Evolutionary conservation across 2,113 vertebrate species (phyloP), one percentile per base, ranked within the genome.

Genomic region (Cariama cristata): DNA sequence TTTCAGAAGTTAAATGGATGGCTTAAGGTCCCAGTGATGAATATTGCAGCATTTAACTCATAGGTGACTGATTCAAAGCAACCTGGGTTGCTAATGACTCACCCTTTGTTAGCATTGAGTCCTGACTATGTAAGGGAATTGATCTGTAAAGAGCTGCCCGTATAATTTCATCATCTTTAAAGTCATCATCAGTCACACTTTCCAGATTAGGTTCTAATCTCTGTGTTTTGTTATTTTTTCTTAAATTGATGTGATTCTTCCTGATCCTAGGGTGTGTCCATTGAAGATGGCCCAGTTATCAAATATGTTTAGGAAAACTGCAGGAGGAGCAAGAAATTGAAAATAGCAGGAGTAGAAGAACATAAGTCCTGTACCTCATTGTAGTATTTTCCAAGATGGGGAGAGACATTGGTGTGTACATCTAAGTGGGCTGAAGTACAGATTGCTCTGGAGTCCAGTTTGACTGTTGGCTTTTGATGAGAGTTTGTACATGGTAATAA

Each of bases 201-300:
- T 12, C 38, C 69, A 91, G 16, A 44, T 12, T 14, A 7, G 6
- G 3, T 35, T 89, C 32, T 35, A 22, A 28, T 49, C 33, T 76
- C 33, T 47, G 23, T 32, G 12, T 20, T 32, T 38, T 32, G 20
- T 14, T 80, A 4, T 5, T 80, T 71, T 69, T 42, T 14, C 14
- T 44, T 15, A 6, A 21, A 22, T 35, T 33, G 44, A 60, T 33
- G 9, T 50, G 76, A 8, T 68, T 71, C 32, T 4, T 30, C 17
- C 62, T 35, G 40, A 6, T 35, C 17, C 13, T 17, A 2, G 8
- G 3, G 3, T 10, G 32, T 30, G 33, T 8, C 53, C 24, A 3
- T 4, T 8, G 9, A 47, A 63, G 35, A 3, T 8, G 2, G 14
- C 45, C 30, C 30, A 6, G 27, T 17, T n/a, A 4, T 2, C 42